Conservation (phyloP, 2,113 vertebrate genomes). For the Petrocephalus zakoni region DNA sequence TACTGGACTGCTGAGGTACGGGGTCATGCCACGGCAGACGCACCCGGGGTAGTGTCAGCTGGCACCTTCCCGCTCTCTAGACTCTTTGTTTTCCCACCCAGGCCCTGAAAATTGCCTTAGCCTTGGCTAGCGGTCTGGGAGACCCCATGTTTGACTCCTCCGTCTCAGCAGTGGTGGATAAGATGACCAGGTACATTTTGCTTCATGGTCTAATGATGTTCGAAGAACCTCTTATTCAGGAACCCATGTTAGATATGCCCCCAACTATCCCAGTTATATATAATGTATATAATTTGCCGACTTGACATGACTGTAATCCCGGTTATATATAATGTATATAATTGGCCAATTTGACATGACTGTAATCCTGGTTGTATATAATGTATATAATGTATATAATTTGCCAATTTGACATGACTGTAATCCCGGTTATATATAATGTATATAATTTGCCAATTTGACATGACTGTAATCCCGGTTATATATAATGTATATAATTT, state of each 20-base stretch:
- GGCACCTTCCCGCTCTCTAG: not conserved
- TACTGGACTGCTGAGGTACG: constrained; percentile 91
- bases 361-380: not conserved
- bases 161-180: constrained; percentile 63
- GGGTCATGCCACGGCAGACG: not conserved
- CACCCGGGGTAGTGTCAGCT: no score
- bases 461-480: no score
- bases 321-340: no score
- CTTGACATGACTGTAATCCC: not conserved
- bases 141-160: constrained; percentile 77
- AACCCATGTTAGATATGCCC: not conserved
- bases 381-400: not conserved
- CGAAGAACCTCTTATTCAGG: not conserved
- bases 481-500: not conserved
- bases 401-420: no score
- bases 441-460: not conserved
- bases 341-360: not conserved
- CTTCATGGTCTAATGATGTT: not conserved
- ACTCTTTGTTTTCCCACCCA: constrained; percentile 38
- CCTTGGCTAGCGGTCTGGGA: constrained; percentile 76
- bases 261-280: not conserved
- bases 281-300: not conserved
- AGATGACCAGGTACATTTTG: constrained; percentile 81
- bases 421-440: not conserved
- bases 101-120: constrained; percentile 88